phyloP scores from a whole-genome alignment of 2,888 invertebrate species.

The Eupithecia dodoneata region DNA sequence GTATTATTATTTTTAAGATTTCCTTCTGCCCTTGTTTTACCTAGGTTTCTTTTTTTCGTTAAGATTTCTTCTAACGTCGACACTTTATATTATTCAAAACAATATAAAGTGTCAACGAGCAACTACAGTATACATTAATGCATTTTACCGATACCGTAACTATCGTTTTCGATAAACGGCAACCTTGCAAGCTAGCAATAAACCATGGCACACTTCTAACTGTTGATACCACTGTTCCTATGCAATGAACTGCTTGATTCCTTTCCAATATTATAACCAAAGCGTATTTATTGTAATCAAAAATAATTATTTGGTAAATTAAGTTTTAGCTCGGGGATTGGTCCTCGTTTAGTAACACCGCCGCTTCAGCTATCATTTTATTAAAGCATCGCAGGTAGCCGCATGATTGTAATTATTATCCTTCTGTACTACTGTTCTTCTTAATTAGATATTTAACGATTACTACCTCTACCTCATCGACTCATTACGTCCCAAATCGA shows the following conservation, averaged over 20 bases:
- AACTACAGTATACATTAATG: conserved; percentile 52
- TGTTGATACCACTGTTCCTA: conserved; percentile 35
- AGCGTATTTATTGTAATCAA: not conserved
- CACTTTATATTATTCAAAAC: conserved; percentile 7
- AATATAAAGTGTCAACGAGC: conserved; percentile 35
- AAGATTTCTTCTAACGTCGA: not conserved
- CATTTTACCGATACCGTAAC: conserved; percentile 48
- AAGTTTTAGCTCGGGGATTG: not conserved
- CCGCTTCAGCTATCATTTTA: not conserved
- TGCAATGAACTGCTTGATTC: not conserved
- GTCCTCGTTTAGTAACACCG: not conserved
- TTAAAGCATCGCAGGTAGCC: not conserved
- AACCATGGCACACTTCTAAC: conserved; percentile 44
- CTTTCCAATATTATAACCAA: not conserved
- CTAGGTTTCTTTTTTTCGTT: not conserved
- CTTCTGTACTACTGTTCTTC: not conserved
- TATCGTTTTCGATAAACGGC: conserved; percentile 51
- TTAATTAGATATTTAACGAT: not conserved
- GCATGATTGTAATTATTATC: not conserved
- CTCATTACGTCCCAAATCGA: not conserved
- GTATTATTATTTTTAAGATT: not conserved
- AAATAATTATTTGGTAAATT: not conserved
- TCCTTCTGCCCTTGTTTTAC: not conserved
- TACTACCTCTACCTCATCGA: not conserved
- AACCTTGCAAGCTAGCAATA: conserved; percentile 53